Conservation (phyloP, 1,140 invertebrate species). For the Panagrolaimus sp. region DNA sequence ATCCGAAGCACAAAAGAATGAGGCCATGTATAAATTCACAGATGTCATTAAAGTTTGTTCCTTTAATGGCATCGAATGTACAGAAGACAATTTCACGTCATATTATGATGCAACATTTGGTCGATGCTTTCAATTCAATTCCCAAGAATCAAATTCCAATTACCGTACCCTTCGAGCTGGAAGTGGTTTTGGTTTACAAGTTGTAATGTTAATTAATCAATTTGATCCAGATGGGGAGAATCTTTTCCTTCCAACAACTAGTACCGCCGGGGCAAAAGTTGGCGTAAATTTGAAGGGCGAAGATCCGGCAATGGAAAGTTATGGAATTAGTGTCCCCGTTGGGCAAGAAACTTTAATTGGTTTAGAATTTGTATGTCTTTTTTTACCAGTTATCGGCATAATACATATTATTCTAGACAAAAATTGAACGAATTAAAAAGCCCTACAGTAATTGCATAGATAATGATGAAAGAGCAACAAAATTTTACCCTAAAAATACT, state of each 20-base stretch:
- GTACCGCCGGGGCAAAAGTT: not conserved
- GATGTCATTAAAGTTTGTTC: not conserved
- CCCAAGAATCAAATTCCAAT: not conserved
- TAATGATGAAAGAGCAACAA: not conserved
- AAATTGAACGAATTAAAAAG: not conserved
- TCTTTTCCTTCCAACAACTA: not conserved
- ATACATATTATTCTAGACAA: not conserved
- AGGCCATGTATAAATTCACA: not conserved
- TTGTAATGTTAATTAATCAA: not conserved
- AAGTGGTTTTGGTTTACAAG: not conserved
- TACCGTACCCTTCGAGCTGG: constrained; percentile 12
- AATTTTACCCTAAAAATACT: not conserved
- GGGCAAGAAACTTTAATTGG: constrained; percentile 12
- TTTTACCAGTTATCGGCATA: not conserved
- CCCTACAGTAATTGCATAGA: not conserved
- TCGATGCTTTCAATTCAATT: not conserved
- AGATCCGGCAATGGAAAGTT: constrained; percentile 5
- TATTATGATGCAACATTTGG: constrained; percentile 2
- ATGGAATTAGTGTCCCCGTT: not conserved
- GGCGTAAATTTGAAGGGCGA: not conserved
- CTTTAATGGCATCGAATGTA: not conserved
- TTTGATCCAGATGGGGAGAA: not conserved
- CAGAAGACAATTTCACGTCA: not conserved
- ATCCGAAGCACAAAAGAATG: not conserved
- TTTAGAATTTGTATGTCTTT: constrained; percentile 4